These are phyloP conservation scores for Tholera decimalis DNA, from an alignment of 2,888 invertebrate species.

Conservation along the genomic window DNA sequence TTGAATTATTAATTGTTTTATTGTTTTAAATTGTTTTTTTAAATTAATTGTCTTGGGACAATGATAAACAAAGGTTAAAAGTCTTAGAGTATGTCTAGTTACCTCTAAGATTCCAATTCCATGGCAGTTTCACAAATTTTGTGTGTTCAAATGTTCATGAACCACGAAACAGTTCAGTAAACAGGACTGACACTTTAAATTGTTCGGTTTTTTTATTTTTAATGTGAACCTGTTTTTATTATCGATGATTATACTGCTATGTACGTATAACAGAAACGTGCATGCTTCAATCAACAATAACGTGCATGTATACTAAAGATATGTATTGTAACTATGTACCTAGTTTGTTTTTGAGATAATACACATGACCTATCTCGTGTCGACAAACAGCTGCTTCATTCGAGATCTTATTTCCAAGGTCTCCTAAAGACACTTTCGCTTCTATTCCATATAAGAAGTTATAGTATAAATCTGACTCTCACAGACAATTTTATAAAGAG, in stretches of 20 bases:
- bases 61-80: not conserved
- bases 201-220: not conserved
- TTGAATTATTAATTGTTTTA: too few relatives aligned
- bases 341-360: not conserved
- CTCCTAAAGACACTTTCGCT: not conserved
- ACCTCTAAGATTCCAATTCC: not conserved
- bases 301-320: too few relatives aligned
- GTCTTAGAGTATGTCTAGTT: not conserved
- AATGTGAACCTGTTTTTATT: too few relatives aligned
- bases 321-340: too few relatives aligned
- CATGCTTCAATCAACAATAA: too few relatives aligned
- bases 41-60: not conserved
- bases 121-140: slow-evolving; percentile 6
- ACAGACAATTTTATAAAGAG: not conserved
- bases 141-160: not conserved
- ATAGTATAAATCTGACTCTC: not conserved
- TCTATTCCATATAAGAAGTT: not conserved
- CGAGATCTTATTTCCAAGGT: not conserved
- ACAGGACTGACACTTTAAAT: not conserved
- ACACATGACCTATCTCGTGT: too few relatives aligned
- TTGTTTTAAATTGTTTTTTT: not conserved
- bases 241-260: not conserved
- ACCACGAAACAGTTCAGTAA: slow-evolving; percentile 5
- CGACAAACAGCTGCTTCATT: slow-evolving; percentile 2
- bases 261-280: not conserved